A percentile compares a stretch with the other conserved stretches of the same genome.
Conservation (phyloP, 92 coral and sea anemone genomes). For the Parazoanthus darwini region DNA sequence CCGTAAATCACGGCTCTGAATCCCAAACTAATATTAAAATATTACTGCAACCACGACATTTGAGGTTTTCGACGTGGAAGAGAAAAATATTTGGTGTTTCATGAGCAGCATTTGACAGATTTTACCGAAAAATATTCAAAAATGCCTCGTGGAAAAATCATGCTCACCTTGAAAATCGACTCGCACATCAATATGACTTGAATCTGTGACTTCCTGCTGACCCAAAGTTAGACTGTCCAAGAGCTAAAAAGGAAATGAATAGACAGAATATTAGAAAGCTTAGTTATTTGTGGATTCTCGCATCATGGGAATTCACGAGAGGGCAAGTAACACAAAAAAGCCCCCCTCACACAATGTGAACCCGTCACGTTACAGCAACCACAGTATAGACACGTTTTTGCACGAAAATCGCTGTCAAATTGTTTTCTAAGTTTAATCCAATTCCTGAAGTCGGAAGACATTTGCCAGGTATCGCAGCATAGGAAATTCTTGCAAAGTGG, state of each 20-base stretch:
- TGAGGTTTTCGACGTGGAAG: neutral
- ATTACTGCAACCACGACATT: neutral
- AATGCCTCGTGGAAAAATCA: constrained; percentile 25
- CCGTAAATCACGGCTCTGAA: neutral
- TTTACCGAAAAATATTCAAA: constrained; percentile 25
- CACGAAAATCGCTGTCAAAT: constrained; percentile 25
- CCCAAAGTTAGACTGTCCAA: constrained; percentile 88
- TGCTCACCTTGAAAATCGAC: constrained; percentile 92
- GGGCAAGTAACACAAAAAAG: constrained; percentile 43
- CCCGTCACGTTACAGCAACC: constrained; percentile 38
- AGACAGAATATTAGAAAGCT: constrained; percentile 15
- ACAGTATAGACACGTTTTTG: constrained; percentile 6
- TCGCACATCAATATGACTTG: constrained; percentile 81
- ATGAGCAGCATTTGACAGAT: constrained; percentile 20
- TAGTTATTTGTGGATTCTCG: constrained; percentile 8
- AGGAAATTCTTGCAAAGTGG: constrained; percentile 18
- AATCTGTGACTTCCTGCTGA: constrained; percentile 84
- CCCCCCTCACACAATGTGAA: neutral
- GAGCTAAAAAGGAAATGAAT: constrained; percentile 64
- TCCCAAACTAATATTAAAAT: neutral
- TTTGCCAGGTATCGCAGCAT: neutral
- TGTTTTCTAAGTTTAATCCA: neutral
- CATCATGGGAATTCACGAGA: constrained; percentile 11
- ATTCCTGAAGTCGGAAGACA: constrained; percentile 2
- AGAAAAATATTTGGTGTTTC: constrained; percentile 15